phyloP scores from a whole-genome alignment of 92 coral and sea anemone genomes.

The Pocillopora meandrina region DNA sequence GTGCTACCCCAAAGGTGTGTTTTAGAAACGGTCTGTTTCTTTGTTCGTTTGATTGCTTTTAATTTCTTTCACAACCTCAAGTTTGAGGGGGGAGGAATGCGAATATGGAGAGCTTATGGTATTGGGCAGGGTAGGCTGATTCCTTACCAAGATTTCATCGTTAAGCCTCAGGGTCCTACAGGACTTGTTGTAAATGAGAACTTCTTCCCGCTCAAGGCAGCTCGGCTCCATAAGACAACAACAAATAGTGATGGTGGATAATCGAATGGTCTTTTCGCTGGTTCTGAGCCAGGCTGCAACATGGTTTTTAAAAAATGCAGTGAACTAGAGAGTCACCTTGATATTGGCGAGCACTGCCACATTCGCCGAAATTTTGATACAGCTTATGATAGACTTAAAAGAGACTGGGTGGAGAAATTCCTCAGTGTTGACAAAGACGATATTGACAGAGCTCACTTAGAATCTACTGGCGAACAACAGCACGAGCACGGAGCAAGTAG shows the following conservation, averaged over 20 bases:
- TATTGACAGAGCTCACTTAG: conserved; percentile 14
- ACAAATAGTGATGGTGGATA: conserved; percentile 20
- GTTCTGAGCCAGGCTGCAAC: conserved; percentile 53
- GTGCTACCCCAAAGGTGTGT: no score
- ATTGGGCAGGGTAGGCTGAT: conserved; percentile 48
- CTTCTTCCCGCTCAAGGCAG: conserved; percentile 32
- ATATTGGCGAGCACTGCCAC: conserved; percentile 50
- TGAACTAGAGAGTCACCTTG: conserved; percentile 52
- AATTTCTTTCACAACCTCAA: conserved; percentile 59
- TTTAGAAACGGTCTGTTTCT: no score
- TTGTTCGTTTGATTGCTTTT: conserved; percentile 21
- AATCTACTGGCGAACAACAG: conserved; percentile 10
- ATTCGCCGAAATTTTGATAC: conserved; percentile 6
- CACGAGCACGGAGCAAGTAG: not conserved
- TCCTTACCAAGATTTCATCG: conserved; percentile 32
- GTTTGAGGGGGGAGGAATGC: conserved; percentile 39
- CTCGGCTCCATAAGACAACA: conserved; percentile 8
- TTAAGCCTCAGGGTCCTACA: conserved; percentile 47
- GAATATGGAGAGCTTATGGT: conserved; percentile 56
- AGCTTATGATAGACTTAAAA: conserved; percentile 49
- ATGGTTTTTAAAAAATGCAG: conserved; percentile 37
- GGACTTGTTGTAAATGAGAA: conserved; percentile 35
- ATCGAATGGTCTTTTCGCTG: conserved; percentile 40
- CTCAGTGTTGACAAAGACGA: conserved; percentile 39
- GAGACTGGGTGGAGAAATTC: conserved; percentile 58